These are phyloP conservation scores for Cyclargus thomasi DNA, from an alignment of 1,140 invertebrate species.

Conservation along the genomic window DNA sequence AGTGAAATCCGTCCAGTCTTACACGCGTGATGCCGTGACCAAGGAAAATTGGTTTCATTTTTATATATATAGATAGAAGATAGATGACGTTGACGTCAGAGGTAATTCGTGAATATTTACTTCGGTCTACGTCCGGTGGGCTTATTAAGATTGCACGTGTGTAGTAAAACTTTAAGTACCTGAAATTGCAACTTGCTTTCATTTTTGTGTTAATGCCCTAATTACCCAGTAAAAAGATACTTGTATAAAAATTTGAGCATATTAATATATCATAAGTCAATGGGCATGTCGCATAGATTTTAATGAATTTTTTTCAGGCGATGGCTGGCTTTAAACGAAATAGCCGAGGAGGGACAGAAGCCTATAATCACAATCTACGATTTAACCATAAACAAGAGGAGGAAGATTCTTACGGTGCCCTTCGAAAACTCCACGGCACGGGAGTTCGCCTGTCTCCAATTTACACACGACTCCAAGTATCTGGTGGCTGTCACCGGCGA, in stretches of 20 bases:
- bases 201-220: too few species aligned
- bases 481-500: slow-evolving; percentile 85
- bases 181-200: too few species aligned
- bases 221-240: too few species aligned
- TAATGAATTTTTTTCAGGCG: slow-evolving; percentile 66
- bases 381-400: slow-evolving; percentile 77
- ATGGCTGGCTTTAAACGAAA: slow-evolving; percentile 69
- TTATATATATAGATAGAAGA: too few species aligned
- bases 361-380: slow-evolving; percentile 81
- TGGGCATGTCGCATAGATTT: too few species aligned
- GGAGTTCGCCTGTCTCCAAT: slow-evolving; percentile 83
- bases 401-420: slow-evolving; percentile 78
- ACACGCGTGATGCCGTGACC: too few species aligned
- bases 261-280: too few species aligned
- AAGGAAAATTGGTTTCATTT: too few species aligned
- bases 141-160: neutral
- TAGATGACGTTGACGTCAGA: neutral
- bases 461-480: slow-evolving; percentile 86
- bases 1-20: too few species aligned
- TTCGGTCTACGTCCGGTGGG: neutral
- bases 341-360: slow-evolving; percentile 65
- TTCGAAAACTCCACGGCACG: slow-evolving; percentile 67
- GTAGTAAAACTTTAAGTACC: too few species aligned
- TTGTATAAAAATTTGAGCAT: neutral
- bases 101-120: neutral